Conservation (phyloP, 2,113 vertebrate species). For the Gavia stellata region DNA sequence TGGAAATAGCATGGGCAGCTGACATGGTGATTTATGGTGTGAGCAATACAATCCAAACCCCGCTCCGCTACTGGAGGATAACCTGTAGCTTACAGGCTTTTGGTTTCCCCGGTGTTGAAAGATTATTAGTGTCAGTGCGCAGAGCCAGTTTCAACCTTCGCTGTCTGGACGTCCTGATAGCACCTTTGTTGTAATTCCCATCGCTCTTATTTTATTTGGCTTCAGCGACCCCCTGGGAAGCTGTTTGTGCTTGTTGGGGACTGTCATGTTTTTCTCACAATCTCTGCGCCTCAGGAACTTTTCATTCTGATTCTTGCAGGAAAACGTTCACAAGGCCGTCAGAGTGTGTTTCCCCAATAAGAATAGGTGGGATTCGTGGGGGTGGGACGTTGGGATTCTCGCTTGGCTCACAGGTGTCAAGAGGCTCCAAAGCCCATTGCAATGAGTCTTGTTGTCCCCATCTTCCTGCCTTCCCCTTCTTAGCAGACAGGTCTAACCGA, state of each 20-base stretch:
- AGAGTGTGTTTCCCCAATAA: accelerated
- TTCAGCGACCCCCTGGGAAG: background rate
- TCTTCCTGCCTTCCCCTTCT: background rate
- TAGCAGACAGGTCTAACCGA: background rate
- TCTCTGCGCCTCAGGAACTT: background rate
- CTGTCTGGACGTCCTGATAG: background rate
- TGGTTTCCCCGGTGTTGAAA: background rate
- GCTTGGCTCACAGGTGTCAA: background rate
- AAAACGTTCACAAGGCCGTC: accelerated
- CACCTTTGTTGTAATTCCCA: accelerated
- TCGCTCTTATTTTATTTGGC: background rate
- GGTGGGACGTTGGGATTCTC: background rate
- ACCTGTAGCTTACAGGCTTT: background rate
- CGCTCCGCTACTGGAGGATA: background rate
- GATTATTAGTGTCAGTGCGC: background rate
- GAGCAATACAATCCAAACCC: conserved; percentile 26
- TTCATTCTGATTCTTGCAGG: background rate
- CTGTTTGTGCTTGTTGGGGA: background rate
- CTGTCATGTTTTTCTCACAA: background rate
- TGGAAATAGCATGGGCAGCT: conserved; percentile 19
- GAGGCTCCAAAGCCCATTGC: background rate
- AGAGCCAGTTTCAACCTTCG: background rate
- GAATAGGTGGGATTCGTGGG: background rate
- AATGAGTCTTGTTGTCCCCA: background rate
- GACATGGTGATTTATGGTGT: conserved; percentile 1